phyloP scores from a whole-genome alignment of 64 coral and sea anemone genomes.

The Platygyra sinensis region DNA sequence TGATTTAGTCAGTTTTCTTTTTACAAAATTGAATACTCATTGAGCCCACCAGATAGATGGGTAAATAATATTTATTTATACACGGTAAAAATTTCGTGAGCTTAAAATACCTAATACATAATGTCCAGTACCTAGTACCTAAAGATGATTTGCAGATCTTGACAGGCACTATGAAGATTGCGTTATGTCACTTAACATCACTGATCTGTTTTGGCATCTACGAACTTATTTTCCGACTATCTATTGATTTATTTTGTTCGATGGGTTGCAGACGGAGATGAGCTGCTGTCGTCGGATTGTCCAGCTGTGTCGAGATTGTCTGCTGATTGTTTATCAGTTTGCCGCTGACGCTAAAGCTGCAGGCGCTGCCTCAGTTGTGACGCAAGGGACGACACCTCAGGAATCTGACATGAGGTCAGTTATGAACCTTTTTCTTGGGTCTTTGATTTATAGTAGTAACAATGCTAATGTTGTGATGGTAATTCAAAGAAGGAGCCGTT shows the following conservation, averaged over 20 bases:
- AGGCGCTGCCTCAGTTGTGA: slow-evolving; percentile 12
- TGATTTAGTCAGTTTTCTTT: too few species aligned
- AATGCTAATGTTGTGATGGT: not conserved
- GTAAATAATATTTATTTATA: too few species aligned
- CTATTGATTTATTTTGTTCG: not conserved
- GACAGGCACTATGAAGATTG: too few species aligned
- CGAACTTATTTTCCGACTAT: not conserved
- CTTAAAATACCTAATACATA: too few species aligned
- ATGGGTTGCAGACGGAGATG: slow-evolving; percentile 72
- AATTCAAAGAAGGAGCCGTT: not conserved
- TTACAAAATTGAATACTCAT: too few species aligned
- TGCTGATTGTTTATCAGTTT: slow-evolving; percentile 91
- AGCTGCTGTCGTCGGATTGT: slow-evolving; percentile 84
- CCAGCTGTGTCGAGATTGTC: slow-evolving; percentile 81
- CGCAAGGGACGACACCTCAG: slow-evolving; percentile 5
- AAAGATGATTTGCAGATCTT: too few species aligned
- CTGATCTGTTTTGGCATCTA: too few species aligned
- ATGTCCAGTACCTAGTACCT: too few species aligned
- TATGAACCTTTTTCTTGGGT: not conserved
- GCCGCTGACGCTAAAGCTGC: slow-evolving; percentile 86
- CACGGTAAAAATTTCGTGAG: too few species aligned
- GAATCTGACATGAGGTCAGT: slow-evolving; percentile 34
- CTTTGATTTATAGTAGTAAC: not conserved
- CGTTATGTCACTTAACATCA: too few species aligned
- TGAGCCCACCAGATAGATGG: too few species aligned